Evolutionary conservation across 2,888 invertebrate species (phyloP), one percentile per base, ranked within the genome.

Genomic region (Rhyacophila evoluta): DNA sequence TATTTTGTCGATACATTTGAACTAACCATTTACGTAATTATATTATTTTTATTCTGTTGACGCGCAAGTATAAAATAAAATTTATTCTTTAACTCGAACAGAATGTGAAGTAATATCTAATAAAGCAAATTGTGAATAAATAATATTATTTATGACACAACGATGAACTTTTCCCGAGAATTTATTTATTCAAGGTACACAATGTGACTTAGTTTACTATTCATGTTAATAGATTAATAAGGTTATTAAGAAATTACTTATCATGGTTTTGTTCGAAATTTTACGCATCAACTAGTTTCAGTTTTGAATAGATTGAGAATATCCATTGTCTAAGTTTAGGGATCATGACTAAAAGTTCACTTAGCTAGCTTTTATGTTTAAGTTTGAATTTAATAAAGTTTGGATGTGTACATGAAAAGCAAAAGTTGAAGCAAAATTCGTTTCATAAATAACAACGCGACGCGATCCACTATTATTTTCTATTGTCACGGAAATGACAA

Each of bases 381-480:
- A 55, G 15, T 4, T 33, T 33, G 55, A 55, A 19, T 55, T 55
- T 8, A 8, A 19, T 19, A 19, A 55, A 55, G 55, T 55, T 55
- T 15, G 10, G 25, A 25, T 19, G 10, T 55, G 15, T 55, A 2
- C 10, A 55, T 55, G 55, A 55, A 39, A 55, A 55, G 55, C 55
- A 25, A 55, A 55, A 55, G 55, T 55, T 55, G 4, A 25, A 19
- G 55, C 15, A 19, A 19, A 55, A 55, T 19, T 19, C 55, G 6
- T 25, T 55, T 25, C 55, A 55, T 55, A 55, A 55, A 55, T 55
- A 55, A 25, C 12, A 10, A 19, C 10, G 55, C 19, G 55, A 25
- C 15, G 55, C 55, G 55, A 41, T 55, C 25, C 55, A 8, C 55
- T 55, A 25, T 55, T 55, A 55, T 55, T 55, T 55, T 55, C 55